Base-by-base conservation (phyloP, 2,113 vertebrate genomes). In the Anthoscopus minutus region DNA sequence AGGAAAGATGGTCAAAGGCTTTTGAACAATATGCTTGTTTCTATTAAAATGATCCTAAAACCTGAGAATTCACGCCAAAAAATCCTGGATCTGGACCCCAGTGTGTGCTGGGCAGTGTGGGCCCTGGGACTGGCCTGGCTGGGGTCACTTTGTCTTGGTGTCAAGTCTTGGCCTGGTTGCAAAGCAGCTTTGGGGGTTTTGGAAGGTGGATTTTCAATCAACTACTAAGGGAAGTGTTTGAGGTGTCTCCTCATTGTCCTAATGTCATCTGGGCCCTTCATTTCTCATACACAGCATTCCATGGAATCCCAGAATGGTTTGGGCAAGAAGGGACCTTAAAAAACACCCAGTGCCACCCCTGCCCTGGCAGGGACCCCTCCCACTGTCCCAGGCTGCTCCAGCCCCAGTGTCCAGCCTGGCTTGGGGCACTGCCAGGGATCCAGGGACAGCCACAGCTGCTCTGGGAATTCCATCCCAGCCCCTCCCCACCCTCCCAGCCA, bases 1-100 rank as follows among this genome's bases (percentile, higher is more conserved):
- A 66, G 42, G 27, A 45, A 31, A 6, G 25, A 7, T n/a, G 6
- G 7, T 15, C 28, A 53, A 8, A 58, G 48, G 19, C 38, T 84
- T 47, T 48, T 44, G 51, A 76, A 6, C 37, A 17, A 2, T 9
- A 9, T 35, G 18, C 6, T 65, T 35, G 7, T 60, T 57, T 45
- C 42, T 66, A 0, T 70, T 56, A 17, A 69, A 81, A 17, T 35
- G 22, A 51, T 51, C 28, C 50, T 22, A 14, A 65, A 40, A 16
- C 13, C 13, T 64, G 48, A 60, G 21, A 35, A 44, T 40, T 73
- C 24, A 31, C 38, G 3, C 44, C 5, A 8, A 6, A 9, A 42
- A 27, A 8, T 5, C 3, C 4, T 23, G 8, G 23, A 0, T 62
- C 20, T 18, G 12, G 67, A 2, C 10, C 3, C 2, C 31, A 4